Evolutionary conservation across 1,140 invertebrate species (phyloP), one percentile per base, ranked within the genome.

Genomic region (Tetragonula clypearis): DNA sequence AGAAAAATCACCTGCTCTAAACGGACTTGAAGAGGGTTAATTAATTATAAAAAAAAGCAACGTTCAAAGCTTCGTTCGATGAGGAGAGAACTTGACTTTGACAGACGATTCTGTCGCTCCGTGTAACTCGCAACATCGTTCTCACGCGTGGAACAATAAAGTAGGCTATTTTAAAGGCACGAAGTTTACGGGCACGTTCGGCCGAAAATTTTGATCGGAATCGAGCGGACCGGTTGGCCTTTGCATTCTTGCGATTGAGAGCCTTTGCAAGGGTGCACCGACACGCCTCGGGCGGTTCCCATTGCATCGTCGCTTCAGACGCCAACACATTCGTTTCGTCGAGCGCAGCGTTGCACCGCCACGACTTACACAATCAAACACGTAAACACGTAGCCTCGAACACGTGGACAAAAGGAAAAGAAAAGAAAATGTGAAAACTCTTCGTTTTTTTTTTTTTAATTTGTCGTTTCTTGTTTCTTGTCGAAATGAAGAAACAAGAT

Each of bases 261-360:
- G 90, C 84, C 90, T 87, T 89, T 85, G 90, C 87, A 87, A 68
- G 88, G 85, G 81, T 91, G 86, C 86, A 90, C 85, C 87, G 89
- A 87, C 91, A 90, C 91, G 91, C 92, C 87, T 86, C 90, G 74
- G 90, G 92, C 90, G 91, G 87, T 92, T 93, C 92, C 90, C 91
- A 92, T 91, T 92, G 88, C 87, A 83, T 79, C 87, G 88, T 86
- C 77, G 81, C 84, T 89, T 85, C 82, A 49, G 79, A 90, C 84
- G 79, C 82, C 86, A 86, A 85, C 83, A 86, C 86, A 81, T 89
- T 84, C 79, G 77, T 88, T 88, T 73, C 83, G 78, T 73, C 41
- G 41, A 65, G 79, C 66, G 84, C 84, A 72, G 88, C 88, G 87
- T 87, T 83, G 85, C 85, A 66, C 79, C 73, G 71, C 35, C 78